Evolutionary conservation across 2,888 invertebrate genomes (phyloP).

Genomic region (Eurytoma californica): DNA sequence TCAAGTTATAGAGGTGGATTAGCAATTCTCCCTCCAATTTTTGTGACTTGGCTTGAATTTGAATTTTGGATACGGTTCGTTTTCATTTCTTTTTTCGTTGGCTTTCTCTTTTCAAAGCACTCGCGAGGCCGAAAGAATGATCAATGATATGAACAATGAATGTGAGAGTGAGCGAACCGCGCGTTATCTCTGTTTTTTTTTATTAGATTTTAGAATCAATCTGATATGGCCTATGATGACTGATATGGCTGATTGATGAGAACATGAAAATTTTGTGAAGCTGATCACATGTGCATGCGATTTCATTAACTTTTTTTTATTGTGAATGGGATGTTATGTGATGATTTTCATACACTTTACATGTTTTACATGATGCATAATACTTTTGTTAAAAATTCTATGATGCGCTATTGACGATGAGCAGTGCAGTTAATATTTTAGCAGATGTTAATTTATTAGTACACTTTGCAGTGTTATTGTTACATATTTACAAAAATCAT

Average conservation of each 20-base stretch:
- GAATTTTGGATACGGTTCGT: slow-evolving; percentile 22
- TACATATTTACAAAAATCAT: slow-evolving; percentile 4
- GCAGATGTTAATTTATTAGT: background rate
- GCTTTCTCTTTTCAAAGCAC: slow-evolving; percentile 17
- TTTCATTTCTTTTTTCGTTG: slow-evolving; percentile 2
- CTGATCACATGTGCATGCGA: slow-evolving; percentile 52
- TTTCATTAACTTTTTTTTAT: background rate
- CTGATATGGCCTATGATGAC: slow-evolving; percentile 50
- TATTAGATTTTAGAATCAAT: slow-evolving; percentile 1
- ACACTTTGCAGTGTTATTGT: background rate
- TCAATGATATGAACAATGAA: slow-evolving; percentile 63
- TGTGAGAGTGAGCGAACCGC: slow-evolving; percentile 67
- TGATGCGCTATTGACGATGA: background rate
- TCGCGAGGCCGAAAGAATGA: slow-evolving; percentile 48
- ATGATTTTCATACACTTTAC: slow-evolving; percentile 34
- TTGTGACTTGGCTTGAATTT: slow-evolving; percentile 7
- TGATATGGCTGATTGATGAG: slow-evolving; percentile 50
- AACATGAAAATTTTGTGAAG: slow-evolving; percentile 53
- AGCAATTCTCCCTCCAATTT: background rate
- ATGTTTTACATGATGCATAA: slow-evolving; percentile 32
- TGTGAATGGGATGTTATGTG: slow-evolving; percentile 32
- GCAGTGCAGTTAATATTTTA: no score
- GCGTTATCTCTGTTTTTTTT: slow-evolving; percentile 59
- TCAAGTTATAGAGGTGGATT: slow-evolving; percentile 67
- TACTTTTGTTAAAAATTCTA: slow-evolving; percentile 8